A percentile compares a stretch with the other conserved stretches of the same genome.
Evolutionary conservation across 2,797 vertebrate species (phyloP).

Genomic region (Knipowitschia caucasica): DNA sequence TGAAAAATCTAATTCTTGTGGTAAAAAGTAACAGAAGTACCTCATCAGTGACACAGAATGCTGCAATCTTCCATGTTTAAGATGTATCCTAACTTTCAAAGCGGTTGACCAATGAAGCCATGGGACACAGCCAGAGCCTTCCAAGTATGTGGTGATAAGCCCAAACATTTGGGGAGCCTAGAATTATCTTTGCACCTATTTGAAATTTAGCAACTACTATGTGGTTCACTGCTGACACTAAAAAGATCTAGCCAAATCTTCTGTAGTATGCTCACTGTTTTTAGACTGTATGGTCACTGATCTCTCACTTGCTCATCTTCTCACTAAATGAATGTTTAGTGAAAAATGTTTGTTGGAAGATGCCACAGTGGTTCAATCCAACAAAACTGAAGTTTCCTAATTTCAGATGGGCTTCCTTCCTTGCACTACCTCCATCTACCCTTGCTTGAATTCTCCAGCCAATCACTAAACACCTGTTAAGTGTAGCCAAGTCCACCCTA

Average conservation of each 20-base stretch:
- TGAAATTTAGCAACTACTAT: constrained; percentile 40
- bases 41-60: constrained; percentile 69
- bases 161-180: constrained; percentile 54
- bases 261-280: constrained; percentile 32
- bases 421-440: constrained; percentile 69
- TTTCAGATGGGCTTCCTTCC: constrained; percentile 66
- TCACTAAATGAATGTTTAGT: constrained; percentile 72
- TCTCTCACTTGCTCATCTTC: constrained; percentile 60
- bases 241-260: constrained; percentile 31
- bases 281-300: constrained; percentile 44
- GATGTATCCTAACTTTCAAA: constrained; percentile 72
- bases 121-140: constrained; percentile 78
- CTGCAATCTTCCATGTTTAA: constrained; percentile 71
- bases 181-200: constrained; percentile 44
- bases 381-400: constrained; percentile 53
- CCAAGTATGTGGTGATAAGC: constrained; percentile 74
- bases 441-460: constrained; percentile 65
- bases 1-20: constrained; percentile 51
- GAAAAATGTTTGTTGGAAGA: constrained; percentile 64
- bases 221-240: constrained; percentile 47
- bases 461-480: constrained; percentile 64
- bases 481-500: constrained; percentile 61
- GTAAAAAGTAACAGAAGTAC: constrained; percentile 61
- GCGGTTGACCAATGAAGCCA: constrained; percentile 78
- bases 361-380: constrained; percentile 60